Base-by-base conservation (phyloP, 2,113 vertebrate genomes). In the Calidris pugnax region DNA sequence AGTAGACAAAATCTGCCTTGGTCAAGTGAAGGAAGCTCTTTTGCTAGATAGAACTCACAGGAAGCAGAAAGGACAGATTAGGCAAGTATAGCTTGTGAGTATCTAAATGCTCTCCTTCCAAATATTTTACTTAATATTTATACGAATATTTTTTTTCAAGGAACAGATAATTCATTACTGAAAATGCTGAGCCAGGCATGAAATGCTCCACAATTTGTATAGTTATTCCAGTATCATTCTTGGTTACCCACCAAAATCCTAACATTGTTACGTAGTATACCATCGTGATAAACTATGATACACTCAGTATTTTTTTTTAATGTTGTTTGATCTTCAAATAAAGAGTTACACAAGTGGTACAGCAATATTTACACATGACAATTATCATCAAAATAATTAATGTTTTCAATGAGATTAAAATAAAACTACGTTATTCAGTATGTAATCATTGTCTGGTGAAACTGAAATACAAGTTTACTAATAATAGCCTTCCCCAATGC, bases 231-330 rank as follows among this genome's bases (percentile, higher is more conserved):
- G 22, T n/a, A 67, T 77, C 23, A 60, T 16, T 83, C 33, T 57
- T 2, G 5, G 47, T 68, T 64, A 86, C 15, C 3, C 12, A 59
- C 21, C 28, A 37, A 82, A 87, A 88, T 22, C 9, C 73, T 73
- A 56, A 76, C 1, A 0, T 15, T 39, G 28, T 37, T 78, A 69
- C 1, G 1, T 11, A 60, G 35, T 15, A 17, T 47, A 43, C 9
- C 23, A 27, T 23, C 8, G 20, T 14, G 35, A 51, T n/a, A 83
- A 85, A 60, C 35, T 39, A 33, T 14, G 14, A 60, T n/a, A 45
- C 5, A 37, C 8, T 59, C 28, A 75, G 6, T n/a, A 22, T 12
- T 43, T 26, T 48, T 69, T 69, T 45, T 8, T 33, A 77, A 55
- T 51, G 59, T 10, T 50, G 14, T 45, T 85, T 59, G 32, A 80